phyloP scores from a whole-genome alignment of 2,797 vertebrate species.

The Salmo trutta region DNA sequence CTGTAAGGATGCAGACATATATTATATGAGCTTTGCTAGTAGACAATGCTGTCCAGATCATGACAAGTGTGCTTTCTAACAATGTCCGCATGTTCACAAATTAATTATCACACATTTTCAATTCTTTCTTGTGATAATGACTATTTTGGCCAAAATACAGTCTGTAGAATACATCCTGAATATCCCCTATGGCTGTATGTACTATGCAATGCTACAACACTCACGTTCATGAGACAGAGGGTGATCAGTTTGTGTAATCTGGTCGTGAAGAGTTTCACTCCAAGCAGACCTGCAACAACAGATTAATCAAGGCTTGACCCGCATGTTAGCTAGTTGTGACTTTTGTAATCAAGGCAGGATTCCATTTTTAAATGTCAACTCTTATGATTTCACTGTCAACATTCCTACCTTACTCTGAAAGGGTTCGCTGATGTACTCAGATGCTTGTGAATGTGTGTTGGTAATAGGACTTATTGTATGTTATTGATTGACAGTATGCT shows the following conservation, averaged over 20 bases:
- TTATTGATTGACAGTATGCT: conserved; percentile 45
- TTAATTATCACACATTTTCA: too few species aligned
- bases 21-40: neutral
- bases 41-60: neutral
- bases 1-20: too few species aligned
- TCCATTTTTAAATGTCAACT: too few species aligned
- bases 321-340: neutral
- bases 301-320: neutral
- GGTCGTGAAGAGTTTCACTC: neutral
- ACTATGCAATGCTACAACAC: neutral
- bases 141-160: neutral
- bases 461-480: conserved; percentile 41
- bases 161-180: neutral
- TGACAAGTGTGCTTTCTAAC: neutral
- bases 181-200: neutral
- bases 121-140: too few species aligned
- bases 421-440: neutral
- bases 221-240: neutral
- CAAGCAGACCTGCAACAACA: neutral
- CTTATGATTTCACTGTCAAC: neutral
- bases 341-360: neutral
- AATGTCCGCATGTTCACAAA: neutral
- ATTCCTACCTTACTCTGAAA: neutral
- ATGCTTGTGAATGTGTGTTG: conserved; percentile 23
- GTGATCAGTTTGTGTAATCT: neutral